Evolutionary conservation across 2,797 vertebrate genomes (phyloP).

Genomic region (Brachymystax lenok): DNA sequence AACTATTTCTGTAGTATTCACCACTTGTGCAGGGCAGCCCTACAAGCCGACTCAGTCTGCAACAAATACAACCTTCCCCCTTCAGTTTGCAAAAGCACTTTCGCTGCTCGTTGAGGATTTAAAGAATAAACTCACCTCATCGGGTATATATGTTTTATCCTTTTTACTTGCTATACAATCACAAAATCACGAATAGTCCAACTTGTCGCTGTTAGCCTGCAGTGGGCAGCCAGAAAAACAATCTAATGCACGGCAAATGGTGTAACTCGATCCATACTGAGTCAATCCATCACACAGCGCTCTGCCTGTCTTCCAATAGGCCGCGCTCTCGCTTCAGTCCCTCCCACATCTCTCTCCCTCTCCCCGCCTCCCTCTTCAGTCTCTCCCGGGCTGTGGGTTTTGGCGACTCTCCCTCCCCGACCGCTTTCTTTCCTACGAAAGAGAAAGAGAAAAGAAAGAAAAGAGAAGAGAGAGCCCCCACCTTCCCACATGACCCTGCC

Average conservation of each 20-base stretch:
- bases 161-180: constrained; percentile 53
- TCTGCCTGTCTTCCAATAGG: constrained; percentile 72
- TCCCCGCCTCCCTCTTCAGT: no score
- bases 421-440: constrained; percentile 66
- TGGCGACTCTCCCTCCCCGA: constrained; percentile 59
- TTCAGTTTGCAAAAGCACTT: constrained; percentile 50
- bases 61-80: constrained; percentile 50
- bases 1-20: constrained; percentile 61
- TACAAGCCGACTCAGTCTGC: constrained; percentile 51
- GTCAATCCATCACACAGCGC: constrained; percentile 78
- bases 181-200: constrained; percentile 55
- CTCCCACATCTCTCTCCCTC: constrained; percentile 62
- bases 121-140: constrained; percentile 79
- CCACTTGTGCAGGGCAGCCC: constrained; percentile 54
- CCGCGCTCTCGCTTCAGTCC: constrained; percentile 68
- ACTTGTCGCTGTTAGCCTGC: constrained; percentile 63
- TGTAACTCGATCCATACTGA: constrained; percentile 88
- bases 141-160: constrained; percentile 62
- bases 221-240: constrained; percentile 79
- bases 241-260: constrained; percentile 82
- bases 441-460: constrained; percentile 40
- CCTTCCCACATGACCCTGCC: constrained; percentile 65
- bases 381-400: constrained; percentile 42
- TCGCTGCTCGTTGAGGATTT: constrained; percentile 31
- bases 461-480: constrained; percentile 54